phyloP scores from a whole-genome alignment of 2,113 vertebrate genomes.

The Melanocharis versteri region DNA sequence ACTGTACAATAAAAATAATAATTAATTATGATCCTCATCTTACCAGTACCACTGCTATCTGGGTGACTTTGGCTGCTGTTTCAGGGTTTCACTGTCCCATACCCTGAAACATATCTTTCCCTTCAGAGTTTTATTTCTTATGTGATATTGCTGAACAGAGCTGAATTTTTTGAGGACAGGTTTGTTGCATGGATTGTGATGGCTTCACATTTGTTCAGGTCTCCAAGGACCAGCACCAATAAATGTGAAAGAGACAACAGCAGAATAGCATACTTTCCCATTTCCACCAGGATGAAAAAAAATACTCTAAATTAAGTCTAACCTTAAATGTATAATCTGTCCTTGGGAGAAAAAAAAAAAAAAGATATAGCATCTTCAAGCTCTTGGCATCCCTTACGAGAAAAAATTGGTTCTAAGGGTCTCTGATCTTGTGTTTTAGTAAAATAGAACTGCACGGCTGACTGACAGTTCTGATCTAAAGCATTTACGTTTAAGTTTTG shows the following conservation, averaged over 20 bases:
- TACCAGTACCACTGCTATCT: neutral
- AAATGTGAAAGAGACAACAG: constrained; percentile 69
- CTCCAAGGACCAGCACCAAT: constrained; percentile 71
- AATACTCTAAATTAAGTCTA: constrained; percentile 77
- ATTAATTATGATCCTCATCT: constrained; percentile 24
- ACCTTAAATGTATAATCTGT: constrained; percentile 86
- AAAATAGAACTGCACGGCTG: constrained; percentile 90
- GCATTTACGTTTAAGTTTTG: constrained; percentile 95
- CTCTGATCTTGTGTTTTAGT: constrained; percentile 93
- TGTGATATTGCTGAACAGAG: constrained; percentile 55
- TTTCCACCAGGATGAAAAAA: constrained; percentile 72
- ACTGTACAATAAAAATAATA: constrained; percentile 37
- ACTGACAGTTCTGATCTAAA: constrained; percentile 95
- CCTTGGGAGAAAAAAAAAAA: constrained; percentile 69
- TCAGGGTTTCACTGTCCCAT: neutral
- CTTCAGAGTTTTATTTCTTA: constrained; percentile 55
- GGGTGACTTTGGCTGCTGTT: neutral
- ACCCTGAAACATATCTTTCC: constrained; percentile 29
- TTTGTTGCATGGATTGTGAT: constrained; percentile 61
- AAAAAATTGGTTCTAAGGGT: constrained; percentile 86
- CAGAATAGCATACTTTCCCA: constrained; percentile 68
- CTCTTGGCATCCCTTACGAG: constrained; percentile 81
- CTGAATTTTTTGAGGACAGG: constrained; percentile 59
- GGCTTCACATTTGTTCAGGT: constrained; percentile 62
- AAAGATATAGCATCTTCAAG: constrained; percentile 75